Evolutionary conservation across 2,888 invertebrate genomes (phyloP).

Genomic region (Pachycephus smyrnensis): DNA sequence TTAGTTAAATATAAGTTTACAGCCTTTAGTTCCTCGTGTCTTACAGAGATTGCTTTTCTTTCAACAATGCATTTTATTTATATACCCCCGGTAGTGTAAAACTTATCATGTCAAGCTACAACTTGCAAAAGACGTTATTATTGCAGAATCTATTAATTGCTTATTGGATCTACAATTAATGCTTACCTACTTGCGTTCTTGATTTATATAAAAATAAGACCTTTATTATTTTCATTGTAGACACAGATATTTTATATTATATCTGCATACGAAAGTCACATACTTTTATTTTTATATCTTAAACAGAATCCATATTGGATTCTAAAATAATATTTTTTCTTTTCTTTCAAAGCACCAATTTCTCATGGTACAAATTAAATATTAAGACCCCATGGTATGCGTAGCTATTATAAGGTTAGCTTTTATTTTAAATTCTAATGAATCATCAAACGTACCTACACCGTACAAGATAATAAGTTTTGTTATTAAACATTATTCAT

Average conservation of each 20-base stretch:
- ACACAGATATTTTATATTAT: neutral
- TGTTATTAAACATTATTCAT: neutral
- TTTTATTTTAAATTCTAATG: neutral
- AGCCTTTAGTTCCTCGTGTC: no score
- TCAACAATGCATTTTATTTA: neutral
- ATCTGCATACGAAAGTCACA: neutral
- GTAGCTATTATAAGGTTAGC: neutral
- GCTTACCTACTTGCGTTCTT: no score
- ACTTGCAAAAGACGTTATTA: no score
- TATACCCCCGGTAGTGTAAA: neutral
- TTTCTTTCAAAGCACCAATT: neutral
- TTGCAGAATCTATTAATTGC: no score
- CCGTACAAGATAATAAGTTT: neutral
- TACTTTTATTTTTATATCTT: neutral
- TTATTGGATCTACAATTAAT: no score
- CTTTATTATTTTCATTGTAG: neutral
- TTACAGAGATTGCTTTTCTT: neutral
- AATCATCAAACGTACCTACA: neutral
- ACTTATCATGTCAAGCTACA: neutral
- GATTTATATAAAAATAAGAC: no score
- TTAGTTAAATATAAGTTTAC: no score
- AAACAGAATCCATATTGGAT: neutral
- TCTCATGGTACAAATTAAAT: neutral
- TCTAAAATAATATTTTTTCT: neutral
- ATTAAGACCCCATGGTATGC: neutral